A percentile compares a stretch with the other conserved stretches of the same genome.
phyloP scores from a whole-genome alignment of 2,797 vertebrate genomes.

The Poecile montanus region DNA sequence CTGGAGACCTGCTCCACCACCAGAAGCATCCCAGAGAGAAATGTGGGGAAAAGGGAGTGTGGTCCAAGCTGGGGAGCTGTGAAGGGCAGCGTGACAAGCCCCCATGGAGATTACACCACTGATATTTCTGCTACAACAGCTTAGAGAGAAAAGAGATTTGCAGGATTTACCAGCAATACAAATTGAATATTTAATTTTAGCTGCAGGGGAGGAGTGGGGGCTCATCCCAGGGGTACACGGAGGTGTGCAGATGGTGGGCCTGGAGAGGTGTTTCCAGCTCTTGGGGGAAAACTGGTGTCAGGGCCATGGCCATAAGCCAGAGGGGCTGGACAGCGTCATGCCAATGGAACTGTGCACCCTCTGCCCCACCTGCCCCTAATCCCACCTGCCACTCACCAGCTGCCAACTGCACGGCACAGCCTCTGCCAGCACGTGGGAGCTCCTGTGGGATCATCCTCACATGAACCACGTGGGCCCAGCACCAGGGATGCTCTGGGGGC shows the following conservation, averaged over 20 bases:
- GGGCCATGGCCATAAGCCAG: not conserved
- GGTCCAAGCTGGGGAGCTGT: not conserved
- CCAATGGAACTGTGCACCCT: accelerated
- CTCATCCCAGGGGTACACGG: accelerated
- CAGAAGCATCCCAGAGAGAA: not conserved
- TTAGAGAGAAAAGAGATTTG: constrained; percentile 65
- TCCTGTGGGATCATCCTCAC: accelerated
- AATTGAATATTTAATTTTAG: constrained; percentile 66
- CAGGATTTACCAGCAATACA: constrained; percentile 58
- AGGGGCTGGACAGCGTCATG: not conserved
- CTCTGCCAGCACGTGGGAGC: not conserved
- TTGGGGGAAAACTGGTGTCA: accelerated
- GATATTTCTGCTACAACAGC: constrained; percentile 22
- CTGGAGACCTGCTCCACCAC: accelerated
- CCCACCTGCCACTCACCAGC: accelerated
- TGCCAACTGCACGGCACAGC: not conserved
- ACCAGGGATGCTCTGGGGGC: not conserved
- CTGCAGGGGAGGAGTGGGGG: not conserved
- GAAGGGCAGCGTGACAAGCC: not conserved
- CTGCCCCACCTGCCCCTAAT: not conserved
- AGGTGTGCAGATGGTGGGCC: not conserved
- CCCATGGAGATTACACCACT: not conserved
- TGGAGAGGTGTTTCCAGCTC: not conserved
- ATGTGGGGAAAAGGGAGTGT: accelerated
- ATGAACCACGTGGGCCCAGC: not conserved